These are phyloP conservation scores for Eupeodes latifasciatus DNA, from an alignment of 2,888 invertebrate genomes.

Conservation along the genomic window DNA sequence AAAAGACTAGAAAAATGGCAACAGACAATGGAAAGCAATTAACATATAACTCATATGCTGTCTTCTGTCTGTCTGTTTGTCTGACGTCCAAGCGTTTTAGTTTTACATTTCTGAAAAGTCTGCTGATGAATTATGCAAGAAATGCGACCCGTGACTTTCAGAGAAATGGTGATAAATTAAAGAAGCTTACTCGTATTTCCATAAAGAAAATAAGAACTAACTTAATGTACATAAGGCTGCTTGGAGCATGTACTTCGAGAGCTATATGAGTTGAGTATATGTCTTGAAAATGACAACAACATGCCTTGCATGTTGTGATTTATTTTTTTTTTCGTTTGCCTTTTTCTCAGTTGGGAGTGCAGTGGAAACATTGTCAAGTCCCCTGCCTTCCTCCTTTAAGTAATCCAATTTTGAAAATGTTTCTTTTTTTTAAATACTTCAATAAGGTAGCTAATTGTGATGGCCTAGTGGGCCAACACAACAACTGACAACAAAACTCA, in stretches of 20 bases:
- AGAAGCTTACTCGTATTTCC: conserved; percentile 51
- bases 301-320: conserved; percentile 45
- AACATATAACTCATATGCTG: conserved; percentile 60
- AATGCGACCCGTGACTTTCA: conserved; percentile 69
- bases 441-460: background rate
- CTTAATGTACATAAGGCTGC: too few relatives aligned
- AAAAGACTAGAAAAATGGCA: conserved; percentile 35
- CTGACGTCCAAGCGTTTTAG: background rate
- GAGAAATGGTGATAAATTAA: conserved; percentile 56
- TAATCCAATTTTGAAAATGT: conserved; percentile 70
- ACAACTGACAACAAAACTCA: background rate
- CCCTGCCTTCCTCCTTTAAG: conserved; percentile 53
- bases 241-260: too few relatives aligned
- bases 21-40: conserved; percentile 70
- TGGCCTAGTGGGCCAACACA: conserved; percentile 13
- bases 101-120: conserved; percentile 45
- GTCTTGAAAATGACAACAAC: conserved; percentile 21
- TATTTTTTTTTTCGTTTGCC: background rate
- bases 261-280: too few relatives aligned
- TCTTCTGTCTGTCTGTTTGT: conserved; percentile 6
- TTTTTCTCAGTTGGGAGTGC: background rate
- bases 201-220: conserved; percentile 16
- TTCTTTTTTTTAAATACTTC: conserved; percentile 17
- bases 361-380: background rate
- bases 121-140: conserved; percentile 71